Conservation (phyloP, 2,797 vertebrate species). For the Gymnothorax javanicus region DNA sequence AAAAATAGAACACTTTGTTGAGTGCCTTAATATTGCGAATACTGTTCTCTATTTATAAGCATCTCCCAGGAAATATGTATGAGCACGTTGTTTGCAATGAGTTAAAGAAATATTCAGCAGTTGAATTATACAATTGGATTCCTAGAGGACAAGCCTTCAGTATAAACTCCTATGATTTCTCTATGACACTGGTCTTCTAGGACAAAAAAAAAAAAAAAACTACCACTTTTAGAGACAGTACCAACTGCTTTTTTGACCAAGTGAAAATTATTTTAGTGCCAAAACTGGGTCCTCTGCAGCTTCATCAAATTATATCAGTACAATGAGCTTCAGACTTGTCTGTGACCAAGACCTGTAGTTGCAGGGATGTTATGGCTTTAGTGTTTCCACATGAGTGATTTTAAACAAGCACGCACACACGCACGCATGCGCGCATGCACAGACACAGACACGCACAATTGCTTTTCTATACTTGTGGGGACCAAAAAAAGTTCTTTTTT, state of each 20-base stretch:
- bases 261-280: conserved; percentile 8
- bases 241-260: not conserved
- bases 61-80: not conserved
- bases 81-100: not conserved
- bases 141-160: not conserved
- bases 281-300: conserved; percentile 1
- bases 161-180: not conserved
- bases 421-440: conserved; percentile 52
- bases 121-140: not conserved
- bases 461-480: conserved; percentile 12
- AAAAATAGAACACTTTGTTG: not conserved
- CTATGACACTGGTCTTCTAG: not conserved
- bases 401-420: conserved; percentile 53
- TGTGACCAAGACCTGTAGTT: conserved; percentile 14
- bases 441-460: conserved; percentile 47
- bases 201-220: too few relatives aligned
- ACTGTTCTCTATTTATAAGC: not conserved
- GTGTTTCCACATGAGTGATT: conserved; percentile 21
- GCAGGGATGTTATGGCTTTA: conserved; percentile 49
- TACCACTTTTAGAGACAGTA: not conserved
- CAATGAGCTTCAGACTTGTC: conserved; percentile 22
- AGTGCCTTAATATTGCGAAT: not conserved
- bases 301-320: conserved; percentile 20
- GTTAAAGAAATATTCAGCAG: not conserved
- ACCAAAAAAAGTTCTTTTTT: too few relatives aligned